phyloP scores from a whole-genome alignment of 2,797 vertebrate genomes.

The Fratercula arctica region DNA sequence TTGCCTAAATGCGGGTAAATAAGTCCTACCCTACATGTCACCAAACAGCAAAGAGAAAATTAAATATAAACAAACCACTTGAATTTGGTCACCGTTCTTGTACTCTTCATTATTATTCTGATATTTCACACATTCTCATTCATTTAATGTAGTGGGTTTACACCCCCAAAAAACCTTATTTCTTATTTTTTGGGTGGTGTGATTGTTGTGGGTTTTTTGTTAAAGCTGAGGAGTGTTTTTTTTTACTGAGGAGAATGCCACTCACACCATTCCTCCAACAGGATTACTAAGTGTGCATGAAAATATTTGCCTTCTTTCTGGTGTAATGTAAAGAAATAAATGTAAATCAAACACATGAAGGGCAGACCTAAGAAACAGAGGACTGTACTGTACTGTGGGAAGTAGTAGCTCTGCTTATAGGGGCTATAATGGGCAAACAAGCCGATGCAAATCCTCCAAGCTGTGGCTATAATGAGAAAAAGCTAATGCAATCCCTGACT shows the following conservation, averaged over 20 bases:
- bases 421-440: background rate
- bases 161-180: background rate
- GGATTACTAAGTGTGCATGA: background rate
- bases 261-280: background rate
- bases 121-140: background rate
- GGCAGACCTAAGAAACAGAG: background rate
- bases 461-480: background rate
- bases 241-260: background rate
- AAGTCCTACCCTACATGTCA: background rate
- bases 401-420: background rate
- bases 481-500: background rate
- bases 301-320: background rate
- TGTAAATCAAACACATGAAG: background rate
- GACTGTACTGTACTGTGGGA: background rate
- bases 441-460: background rate
- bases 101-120: background rate
- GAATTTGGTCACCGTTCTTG: background rate
- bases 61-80: background rate
- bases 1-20: background rate
- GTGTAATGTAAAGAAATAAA: background rate
- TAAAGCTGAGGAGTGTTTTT: too few species aligned
- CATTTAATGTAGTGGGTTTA: background rate
- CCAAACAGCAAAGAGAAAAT: background rate
- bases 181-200: background rate
- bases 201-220: too few species aligned